Evolutionary conservation across 2,888 invertebrate genomes (phyloP).

Genomic region (Athetis lepigone): DNA sequence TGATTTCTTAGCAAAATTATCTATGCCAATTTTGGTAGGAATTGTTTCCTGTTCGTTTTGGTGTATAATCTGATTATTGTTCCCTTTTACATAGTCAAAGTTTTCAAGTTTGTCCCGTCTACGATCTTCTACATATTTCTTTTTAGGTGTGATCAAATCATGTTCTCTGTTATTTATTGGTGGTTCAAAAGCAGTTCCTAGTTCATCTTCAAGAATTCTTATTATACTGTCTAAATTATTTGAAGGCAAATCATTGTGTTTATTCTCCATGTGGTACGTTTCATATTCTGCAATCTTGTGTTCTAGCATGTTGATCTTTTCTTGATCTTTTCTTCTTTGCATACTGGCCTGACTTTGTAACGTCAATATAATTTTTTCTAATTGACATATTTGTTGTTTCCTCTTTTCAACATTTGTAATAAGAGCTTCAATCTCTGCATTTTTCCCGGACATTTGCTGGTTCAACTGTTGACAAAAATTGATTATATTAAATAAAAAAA

Average conservation of each 20-base stretch:
- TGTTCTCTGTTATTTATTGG: conserved; percentile 54
- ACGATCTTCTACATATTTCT: conserved; percentile 57
- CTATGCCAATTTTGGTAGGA: conserved; percentile 73
- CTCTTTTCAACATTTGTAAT: conserved; percentile 72
- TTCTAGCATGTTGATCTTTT: conserved; percentile 74
- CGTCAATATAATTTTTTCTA: conserved; percentile 83
- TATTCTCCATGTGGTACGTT: conserved; percentile 64
- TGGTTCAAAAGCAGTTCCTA: conserved; percentile 72
- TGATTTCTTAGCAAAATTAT: conserved; percentile 73
- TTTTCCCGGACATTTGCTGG: conserved; percentile 77
- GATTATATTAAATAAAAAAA: neutral
- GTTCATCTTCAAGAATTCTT: conserved; percentile 83
- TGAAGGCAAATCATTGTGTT: conserved; percentile 68
- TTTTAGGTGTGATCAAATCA: conserved; percentile 55
- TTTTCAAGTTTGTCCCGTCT: conserved; percentile 59
- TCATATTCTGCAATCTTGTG: conserved; percentile 75
- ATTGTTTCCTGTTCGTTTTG: conserved; percentile 64
- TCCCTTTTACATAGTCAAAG: conserved; percentile 61
- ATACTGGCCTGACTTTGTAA: conserved; percentile 78
- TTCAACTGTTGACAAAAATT: conserved; percentile 70
- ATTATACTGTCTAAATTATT: conserved; percentile 82
- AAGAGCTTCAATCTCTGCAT: conserved; percentile 79
- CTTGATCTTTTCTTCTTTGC: conserved; percentile 77
- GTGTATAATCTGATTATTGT: conserved; percentile 47
- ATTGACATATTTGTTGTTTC: conserved; percentile 77